Evolutionary conservation across 2,797 vertebrate species (phyloP).

Genomic region (Diplodus sargus): DNA sequence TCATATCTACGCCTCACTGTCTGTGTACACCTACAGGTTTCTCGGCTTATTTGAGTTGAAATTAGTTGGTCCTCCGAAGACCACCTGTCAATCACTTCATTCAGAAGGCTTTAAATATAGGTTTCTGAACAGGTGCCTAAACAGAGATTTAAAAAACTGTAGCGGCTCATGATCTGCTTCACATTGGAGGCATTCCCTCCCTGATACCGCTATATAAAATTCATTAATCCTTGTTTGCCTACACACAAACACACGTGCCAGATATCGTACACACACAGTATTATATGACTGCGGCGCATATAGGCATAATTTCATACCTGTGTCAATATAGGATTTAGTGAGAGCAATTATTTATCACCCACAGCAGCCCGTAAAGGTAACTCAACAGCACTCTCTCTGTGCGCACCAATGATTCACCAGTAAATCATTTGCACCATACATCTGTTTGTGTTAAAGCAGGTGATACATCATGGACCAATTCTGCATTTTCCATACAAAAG

Average conservation of each 20-base stretch:
- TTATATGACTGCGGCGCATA: slow-evolving; percentile 1
- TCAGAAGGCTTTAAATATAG: background rate
- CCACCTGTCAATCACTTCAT: background rate
- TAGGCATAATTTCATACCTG: slow-evolving; percentile 31
- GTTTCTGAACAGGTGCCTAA: too few relatives aligned
- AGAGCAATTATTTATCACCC: slow-evolving; percentile 41
- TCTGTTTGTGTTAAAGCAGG: slow-evolving; percentile 45
- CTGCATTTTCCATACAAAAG: slow-evolving; percentile 13
- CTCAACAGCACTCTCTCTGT: slow-evolving; percentile 18
- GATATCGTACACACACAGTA: background rate
- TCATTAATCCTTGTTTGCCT: slow-evolving; percentile 15
- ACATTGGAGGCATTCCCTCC: background rate
- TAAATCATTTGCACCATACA: slow-evolving; percentile 27
- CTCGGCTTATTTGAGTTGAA: background rate
- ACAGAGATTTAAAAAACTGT: background rate
- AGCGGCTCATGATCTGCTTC: background rate
- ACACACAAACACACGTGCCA: slow-evolving; percentile 17
- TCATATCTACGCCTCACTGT: background rate
- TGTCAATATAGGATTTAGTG: slow-evolving; percentile 45
- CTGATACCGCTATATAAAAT: background rate
- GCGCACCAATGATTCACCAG: slow-evolving; percentile 29
- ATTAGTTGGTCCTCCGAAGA: background rate
- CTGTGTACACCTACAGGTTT: background rate
- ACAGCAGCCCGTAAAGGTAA: slow-evolving; percentile 30
- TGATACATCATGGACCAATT: slow-evolving; percentile 19